Percentiles rank a stretch among this genome's conserved stretches.
phyloP scores from a whole-genome alignment of 2,113 vertebrate species.

The Isurus oxyrinchus region DNA sequence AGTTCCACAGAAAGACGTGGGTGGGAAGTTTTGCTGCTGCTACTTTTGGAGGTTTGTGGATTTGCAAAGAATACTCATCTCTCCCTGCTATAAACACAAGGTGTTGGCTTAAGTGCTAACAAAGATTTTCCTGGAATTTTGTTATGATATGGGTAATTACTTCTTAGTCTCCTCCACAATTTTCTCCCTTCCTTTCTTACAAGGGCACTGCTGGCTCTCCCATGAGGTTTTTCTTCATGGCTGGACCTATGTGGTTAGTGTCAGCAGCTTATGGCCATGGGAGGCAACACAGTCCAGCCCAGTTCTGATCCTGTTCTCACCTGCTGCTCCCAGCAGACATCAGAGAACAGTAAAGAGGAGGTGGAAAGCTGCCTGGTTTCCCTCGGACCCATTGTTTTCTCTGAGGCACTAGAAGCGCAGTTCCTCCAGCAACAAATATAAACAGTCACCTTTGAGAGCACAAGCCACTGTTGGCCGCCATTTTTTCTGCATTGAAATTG shows the following conservation, averaged over 20 bases:
- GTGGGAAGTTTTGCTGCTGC: not conserved
- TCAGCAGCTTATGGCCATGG: not conserved
- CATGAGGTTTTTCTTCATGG: not conserved
- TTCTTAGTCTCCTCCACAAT: not conserved
- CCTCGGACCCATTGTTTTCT: not conserved
- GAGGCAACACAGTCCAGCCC: no score
- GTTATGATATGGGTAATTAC: not conserved
- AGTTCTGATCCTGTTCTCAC: not conserved
- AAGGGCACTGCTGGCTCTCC: not conserved
- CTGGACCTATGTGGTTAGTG: not conserved
- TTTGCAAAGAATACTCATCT: not conserved
- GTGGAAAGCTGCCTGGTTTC: not conserved
- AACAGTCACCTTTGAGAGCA: not conserved
- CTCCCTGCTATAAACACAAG: not conserved
- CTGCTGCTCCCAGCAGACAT: no score
- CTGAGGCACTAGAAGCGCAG: not conserved
- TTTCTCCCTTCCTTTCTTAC: not conserved
- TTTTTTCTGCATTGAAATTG: not conserved
- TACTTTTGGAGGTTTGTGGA: not conserved
- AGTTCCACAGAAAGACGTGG: no score
- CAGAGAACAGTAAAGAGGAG: not conserved
- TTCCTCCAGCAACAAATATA: not conserved
- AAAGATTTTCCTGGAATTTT: not conserved
- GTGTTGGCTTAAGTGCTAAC: not conserved
- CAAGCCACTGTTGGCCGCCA: not conserved